Base-by-base conservation (phyloP, 2,888 invertebrate genomes). In the Callimorpha dominula region DNA sequence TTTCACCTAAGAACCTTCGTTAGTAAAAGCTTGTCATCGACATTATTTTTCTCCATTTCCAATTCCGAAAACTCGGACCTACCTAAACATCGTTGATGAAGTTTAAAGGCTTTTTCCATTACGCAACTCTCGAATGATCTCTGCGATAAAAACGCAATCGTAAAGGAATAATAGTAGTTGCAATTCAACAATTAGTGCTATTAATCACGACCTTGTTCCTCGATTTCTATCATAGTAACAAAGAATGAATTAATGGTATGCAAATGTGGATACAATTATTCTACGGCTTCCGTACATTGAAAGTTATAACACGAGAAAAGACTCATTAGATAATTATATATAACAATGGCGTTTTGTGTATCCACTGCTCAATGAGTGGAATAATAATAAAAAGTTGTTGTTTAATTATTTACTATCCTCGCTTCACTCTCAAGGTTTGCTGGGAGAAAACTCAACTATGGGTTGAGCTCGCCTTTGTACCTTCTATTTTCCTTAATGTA, bases 141-240 rank as follows among this genome's bases (percentile, higher is more conserved):
- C 42, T 12, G 9, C 12, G 15, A 73, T 77, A 83, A 84, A 78
- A 85, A 74, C 73, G 75, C 74, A 79, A 76, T 62, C 63, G 40
- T 65, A 70, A 79, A 68, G 46, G 62, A 72, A 75, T 85, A 88
- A 90, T 88, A 81, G 80, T 78, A 75, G 85, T n/a, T 85, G 87
- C 86, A 90, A 89, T 87, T 83, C 82, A 73, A 89, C 90, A 92
- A 93, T 94, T 91, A 93, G 89, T 88, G 86, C 88, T 87, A 91
- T 92, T 92, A 91, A 86, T 76, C 54, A 71, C 79, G 91, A 88
- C 94, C 94, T 94, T 94, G 92, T 71, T 20, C 9, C 83, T 84
- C 81, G 94, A 94, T 94, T 94, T 93, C 92, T 93, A 94, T 93
- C 93, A 88, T 86, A 89, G 87, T 87, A 90, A 92, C 91, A 89